Conservation (phyloP, 2,888 invertebrate species). For the Eristalis tenax region DNA sequence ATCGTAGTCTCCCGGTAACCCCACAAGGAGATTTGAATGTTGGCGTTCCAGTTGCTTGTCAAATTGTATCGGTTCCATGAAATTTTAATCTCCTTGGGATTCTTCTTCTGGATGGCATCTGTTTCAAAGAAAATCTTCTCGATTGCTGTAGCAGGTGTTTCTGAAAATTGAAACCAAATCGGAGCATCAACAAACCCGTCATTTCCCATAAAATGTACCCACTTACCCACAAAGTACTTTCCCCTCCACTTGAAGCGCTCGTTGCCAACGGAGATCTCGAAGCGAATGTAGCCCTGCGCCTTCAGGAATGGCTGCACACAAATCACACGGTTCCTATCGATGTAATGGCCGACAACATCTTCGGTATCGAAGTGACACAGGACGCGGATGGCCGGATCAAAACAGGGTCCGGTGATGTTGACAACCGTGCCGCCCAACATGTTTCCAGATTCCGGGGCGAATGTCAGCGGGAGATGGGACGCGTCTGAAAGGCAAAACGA, state of each 20-base stretch:
- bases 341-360: constrained; percentile 88
- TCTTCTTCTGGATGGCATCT: constrained; percentile 87
- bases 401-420: constrained; percentile 98
- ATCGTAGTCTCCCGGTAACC: constrained; percentile 94
- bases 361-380: constrained; percentile 92
- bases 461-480: constrained; percentile 90
- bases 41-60: constrained; percentile 89
- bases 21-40: constrained; percentile 92
- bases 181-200: neutral
- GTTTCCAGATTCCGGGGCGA: constrained; percentile 97
- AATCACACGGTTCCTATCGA: constrained; percentile 91
- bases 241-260: constrained; percentile 94
- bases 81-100: constrained; percentile 88
- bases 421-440: constrained; percentile 98
- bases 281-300: constrained; percentile 93
- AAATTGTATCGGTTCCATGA: constrained; percentile 93
- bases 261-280: constrained; percentile 92
- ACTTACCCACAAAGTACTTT: constrained; percentile 92
- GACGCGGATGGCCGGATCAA: constrained; percentile 88
- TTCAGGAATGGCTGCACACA: constrained; percentile 94
- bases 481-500: constrained; percentile 84
- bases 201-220: neutral
- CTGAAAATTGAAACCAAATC: constrained; percentile 80
- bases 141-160: constrained; percentile 93
- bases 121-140: constrained; percentile 92